phyloP scores from a whole-genome alignment of 2,888 invertebrate species.

The Chloromyia formosa region DNA sequence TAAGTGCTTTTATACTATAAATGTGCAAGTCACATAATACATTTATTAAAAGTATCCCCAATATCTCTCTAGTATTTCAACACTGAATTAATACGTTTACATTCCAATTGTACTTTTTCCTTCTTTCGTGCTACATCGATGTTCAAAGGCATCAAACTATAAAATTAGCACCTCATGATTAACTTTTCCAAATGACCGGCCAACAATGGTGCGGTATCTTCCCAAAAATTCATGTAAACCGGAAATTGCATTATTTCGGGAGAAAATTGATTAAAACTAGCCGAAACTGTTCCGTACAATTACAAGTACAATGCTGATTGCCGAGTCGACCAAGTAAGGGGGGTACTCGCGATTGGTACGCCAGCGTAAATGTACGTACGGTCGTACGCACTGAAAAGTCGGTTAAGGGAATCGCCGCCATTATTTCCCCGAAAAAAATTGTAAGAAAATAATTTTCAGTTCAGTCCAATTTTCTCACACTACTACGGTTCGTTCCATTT shows the following conservation, averaged over 20 bases:
- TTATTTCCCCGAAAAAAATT: constrained; percentile 1
- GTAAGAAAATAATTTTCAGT: background rate
- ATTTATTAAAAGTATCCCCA: too few relatives aligned
- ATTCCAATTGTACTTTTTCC: background rate
- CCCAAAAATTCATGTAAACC: constrained; percentile 37
- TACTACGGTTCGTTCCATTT: background rate
- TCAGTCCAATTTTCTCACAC: constrained; percentile 30
- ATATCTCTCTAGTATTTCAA: too few relatives aligned
- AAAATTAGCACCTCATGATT: constrained; percentile 6
- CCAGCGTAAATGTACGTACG: background rate
- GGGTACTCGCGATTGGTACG: background rate
- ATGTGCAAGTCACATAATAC: too few relatives aligned
- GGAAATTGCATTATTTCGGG: constrained; percentile 33
- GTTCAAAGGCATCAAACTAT: background rate
- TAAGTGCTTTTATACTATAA: too few relatives aligned
- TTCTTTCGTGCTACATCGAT: background rate
- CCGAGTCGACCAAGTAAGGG: too few relatives aligned
- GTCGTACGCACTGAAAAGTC: background rate
- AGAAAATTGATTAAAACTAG: constrained; percentile 26
- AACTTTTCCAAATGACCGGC: background rate
- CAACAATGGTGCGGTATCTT: background rate
- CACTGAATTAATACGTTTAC: constrained; percentile 5
- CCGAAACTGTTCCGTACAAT: too few relatives aligned
- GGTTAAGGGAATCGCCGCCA: background rate
- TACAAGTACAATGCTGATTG: too few relatives aligned